Base-by-base conservation (phyloP, 2,113 vertebrate species). In the Otus sunia region DNA sequence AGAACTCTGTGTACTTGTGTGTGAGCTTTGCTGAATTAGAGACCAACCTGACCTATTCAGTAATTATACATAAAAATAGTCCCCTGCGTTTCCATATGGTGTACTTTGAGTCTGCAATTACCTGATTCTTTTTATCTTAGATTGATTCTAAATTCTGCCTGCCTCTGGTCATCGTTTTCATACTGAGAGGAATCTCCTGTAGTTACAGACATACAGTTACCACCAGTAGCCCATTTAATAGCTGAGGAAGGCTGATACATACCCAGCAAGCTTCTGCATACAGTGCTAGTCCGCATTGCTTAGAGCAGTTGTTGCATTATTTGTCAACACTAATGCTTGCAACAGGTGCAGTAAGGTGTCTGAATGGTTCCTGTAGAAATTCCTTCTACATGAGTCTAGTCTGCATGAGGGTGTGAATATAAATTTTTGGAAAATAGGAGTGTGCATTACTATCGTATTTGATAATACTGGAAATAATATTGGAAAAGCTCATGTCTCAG, bases 331-430 rank as follows among this genome's bases (percentile, higher is more conserved):
- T 34, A 60, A 26, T 6, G 2, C 37, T 49, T 64, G 72, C 72
- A 84, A 15, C 0, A 0, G 58, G 25, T 63, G 37, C n/a, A 43
- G 2, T 55, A 36, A 1, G 0, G 11, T 72, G 37, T 67, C 47
- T 34, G n/a, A 86, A 36, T 20, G 23, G 53, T 16, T 75, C 60
- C 30, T 68, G n/a, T 50, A 76, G 43, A 79, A 63, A 45, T 67
- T 62, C 0, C 41, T 78, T 77, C 71, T 68, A 22, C 36, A 22
- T 10, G 11, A 19, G 32, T 69, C 69, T 85, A 9, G n/a, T 71
- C 41, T 75, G 30, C 56, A 15, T 17, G 47, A 45, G 3, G 2
- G 14, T 56, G 13, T 82, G 36, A 72, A 59, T 55, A 37, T 26
- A 79, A 78, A 30, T 55, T 41, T 26, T 72, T 86, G 73, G 75